phyloP scores from a whole-genome alignment of 2,888 invertebrate species.

The Eupithecia abbreviata region DNA sequence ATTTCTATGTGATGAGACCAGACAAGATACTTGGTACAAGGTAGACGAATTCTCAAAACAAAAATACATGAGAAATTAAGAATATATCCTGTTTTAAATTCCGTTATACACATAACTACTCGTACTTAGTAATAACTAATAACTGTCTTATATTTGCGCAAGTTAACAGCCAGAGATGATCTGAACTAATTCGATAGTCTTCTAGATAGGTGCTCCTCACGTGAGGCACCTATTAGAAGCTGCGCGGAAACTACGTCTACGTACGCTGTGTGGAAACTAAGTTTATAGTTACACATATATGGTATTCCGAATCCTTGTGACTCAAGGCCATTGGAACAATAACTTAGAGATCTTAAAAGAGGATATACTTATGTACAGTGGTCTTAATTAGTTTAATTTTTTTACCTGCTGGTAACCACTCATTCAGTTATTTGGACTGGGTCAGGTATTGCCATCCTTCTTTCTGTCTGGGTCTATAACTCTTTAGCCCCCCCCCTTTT shows the following conservation, averaged over 20 bases:
- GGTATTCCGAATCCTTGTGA: background rate
- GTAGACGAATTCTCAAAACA: no score
- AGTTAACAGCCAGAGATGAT: conserved; percentile 62
- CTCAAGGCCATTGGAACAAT: no score
- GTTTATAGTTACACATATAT: background rate
- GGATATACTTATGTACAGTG: no score
- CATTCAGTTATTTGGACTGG: no score
- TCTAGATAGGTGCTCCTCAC: conserved; percentile 16
- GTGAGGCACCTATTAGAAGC: conserved; percentile 11
- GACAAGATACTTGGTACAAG: no score
- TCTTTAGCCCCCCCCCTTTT: background rate
- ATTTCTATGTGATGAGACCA: background rate
- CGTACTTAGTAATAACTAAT: conserved; percentile 51
- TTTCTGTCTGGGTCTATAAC: no score
- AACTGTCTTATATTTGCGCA: conserved; percentile 64
- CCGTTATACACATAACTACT: background rate
- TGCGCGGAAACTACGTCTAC: background rate
- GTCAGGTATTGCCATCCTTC: no score
- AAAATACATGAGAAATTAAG: no score
- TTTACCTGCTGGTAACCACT: no score
- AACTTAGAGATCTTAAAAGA: no score
- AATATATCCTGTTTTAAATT: background rate
- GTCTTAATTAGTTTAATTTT: no score
- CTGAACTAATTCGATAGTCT: conserved; percentile 39
- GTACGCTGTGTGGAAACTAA: background rate